Conservation (phyloP, 2,888 invertebrate species). For the Rotaria socialis region DNA sequence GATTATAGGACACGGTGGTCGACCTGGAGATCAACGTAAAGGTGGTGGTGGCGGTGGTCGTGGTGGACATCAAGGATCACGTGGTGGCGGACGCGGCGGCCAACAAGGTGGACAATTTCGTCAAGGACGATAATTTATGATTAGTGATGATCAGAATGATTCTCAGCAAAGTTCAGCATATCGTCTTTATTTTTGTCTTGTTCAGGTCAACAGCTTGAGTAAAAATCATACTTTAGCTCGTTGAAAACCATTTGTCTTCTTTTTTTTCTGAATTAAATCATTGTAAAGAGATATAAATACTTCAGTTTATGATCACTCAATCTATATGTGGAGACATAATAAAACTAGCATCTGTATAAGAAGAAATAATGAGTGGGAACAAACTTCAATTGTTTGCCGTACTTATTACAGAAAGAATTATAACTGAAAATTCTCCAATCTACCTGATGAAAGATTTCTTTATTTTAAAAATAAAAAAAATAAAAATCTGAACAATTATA, state of each 20-base stretch:
- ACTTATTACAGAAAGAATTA: too few relatives aligned
- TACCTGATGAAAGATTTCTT: too few relatives aligned
- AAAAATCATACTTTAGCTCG: neutral
- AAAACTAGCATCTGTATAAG: neutral
- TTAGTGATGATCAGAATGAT: neutral
- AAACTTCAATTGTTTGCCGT: too few relatives aligned
- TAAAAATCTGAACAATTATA: too few relatives aligned
- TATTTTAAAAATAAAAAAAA: too few relatives aligned
- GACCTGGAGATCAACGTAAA: neutral
- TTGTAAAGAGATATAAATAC: neutral
- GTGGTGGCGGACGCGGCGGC: constrained; percentile 29
- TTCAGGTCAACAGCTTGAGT: neutral
- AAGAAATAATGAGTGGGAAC: too few relatives aligned
- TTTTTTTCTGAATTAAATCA: neutral
- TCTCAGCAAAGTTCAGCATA: neutral
- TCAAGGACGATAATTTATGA: neutral
- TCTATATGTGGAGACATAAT: neutral
- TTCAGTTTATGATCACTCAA: neutral
- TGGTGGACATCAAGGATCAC: constrained; percentile 8
- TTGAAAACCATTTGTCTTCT: neutral
- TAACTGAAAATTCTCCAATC: too few relatives aligned
- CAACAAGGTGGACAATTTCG: constrained; percentile 37
- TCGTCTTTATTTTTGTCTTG: neutral
- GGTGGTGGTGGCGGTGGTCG: neutral
- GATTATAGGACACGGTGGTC: neutral